These are phyloP conservation scores for Brienomyrus brachyistius DNA, from an alignment of 2,113 vertebrate genomes.

Conservation along the genomic window DNA sequence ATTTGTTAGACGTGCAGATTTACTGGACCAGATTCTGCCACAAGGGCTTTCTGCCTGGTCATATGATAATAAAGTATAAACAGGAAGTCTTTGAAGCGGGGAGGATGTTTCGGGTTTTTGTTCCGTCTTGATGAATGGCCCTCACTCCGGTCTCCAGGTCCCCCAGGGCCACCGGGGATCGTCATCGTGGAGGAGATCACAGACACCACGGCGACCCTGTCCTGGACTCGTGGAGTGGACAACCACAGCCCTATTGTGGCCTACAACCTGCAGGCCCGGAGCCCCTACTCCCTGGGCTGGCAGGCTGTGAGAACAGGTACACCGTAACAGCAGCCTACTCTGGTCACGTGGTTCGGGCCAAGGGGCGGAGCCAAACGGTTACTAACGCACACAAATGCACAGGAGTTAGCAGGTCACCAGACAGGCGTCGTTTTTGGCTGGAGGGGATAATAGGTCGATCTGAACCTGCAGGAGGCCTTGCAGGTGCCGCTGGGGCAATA, in stretches of 20 bases:
- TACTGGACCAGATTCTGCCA: neutral
- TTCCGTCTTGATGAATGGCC: neutral
- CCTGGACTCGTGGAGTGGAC: constrained; percentile 85
- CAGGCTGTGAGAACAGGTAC: constrained; percentile 83
- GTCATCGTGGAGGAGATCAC: constrained; percentile 96
- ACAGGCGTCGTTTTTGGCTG: neutral
- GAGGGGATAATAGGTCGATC: neutral
- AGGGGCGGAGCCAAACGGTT: neutral
- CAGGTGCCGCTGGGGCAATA: neutral
- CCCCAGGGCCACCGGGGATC: constrained; percentile 89
- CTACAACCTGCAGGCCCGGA: constrained; percentile 90
- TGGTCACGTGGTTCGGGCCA: neutral
- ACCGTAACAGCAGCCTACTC: constrained; percentile 45
- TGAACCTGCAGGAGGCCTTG: neutral
- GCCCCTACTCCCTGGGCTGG: constrained; percentile 95
- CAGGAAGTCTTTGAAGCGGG: neutral
- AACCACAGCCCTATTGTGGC: constrained; percentile 90
- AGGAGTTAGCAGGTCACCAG: neutral
- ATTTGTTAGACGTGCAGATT: neutral
- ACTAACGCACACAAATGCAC: neutral
- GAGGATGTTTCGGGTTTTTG: neutral
- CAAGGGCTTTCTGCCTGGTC: neutral
- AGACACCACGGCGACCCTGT: constrained; percentile 82
- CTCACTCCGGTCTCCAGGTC: constrained; percentile 60
- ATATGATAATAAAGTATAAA: neutral